Evolutionary conservation across 1,140 invertebrate genomes (phyloP), one percentile per base, ranked within the genome.

Genomic region (Leptinotarsa texana): DNA sequence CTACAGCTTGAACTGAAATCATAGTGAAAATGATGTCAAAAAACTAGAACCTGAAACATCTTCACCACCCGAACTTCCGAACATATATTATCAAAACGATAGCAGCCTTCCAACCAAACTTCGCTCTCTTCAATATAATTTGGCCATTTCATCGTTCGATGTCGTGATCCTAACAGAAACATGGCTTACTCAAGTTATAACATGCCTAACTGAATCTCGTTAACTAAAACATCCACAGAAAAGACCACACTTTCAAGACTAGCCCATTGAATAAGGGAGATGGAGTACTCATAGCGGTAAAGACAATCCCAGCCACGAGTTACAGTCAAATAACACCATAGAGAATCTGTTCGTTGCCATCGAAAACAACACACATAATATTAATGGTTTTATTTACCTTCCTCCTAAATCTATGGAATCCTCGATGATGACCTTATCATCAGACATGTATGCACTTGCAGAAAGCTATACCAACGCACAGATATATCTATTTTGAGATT

Each of bases 281-380:
- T 63, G 15, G 15, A 17, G 63, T 63, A 21, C 63, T 63, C 22
- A 63, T 63, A 63, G 63, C 18, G 63, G 4, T 63, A 13, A 63
- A 63, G 63, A 63, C 1, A 22, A 63, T 63, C 4, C 63, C 63
- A 63, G 63, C 18, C 63, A 63, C 63, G 63, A 63, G 6, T 17
- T 63, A 4, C 6, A 63, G 63, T 63, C 63, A 63, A 63, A 63
- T 63, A 63, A 63, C 63, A 21, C 63, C 63, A 17, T 63, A 22
- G 63, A 63, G 3, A 13, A 63, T 63, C 13, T 63, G 22, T 63
- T 17, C 62, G 5, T 63, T 15, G 62, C 3, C 18, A 63, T 63
- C 5, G 18, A 18, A 15, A 63, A 63, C 62, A 63, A 63, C 62
- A 63, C 62, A 63, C 62, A 63, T 21, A 63, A 17, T 2, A 63